These are phyloP conservation scores for Platycercus adscitus DNA, from an alignment of 2,113 vertebrate species.

Conservation along the genomic window DNA sequence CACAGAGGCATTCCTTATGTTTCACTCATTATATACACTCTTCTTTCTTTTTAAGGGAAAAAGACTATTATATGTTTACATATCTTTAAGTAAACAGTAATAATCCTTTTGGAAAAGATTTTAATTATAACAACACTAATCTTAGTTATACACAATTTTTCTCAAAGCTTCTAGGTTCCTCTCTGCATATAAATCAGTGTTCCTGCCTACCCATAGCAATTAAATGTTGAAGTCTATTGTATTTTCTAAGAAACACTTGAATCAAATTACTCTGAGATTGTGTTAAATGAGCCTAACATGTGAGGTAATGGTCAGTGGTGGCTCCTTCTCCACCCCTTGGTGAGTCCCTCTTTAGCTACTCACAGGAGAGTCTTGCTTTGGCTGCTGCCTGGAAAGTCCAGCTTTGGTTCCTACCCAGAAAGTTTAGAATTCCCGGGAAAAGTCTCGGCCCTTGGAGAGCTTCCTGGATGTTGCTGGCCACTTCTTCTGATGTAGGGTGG, in stretches of 20 bases:
- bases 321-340: too few relatives aligned
- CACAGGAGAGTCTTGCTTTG: too few relatives aligned
- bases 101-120: background rate
- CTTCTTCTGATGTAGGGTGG: too few relatives aligned
- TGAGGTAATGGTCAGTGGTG: too few relatives aligned
- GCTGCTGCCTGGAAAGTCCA: too few relatives aligned
- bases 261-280: background rate
- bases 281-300: too few relatives aligned
- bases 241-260: background rate
- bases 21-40: background rate
- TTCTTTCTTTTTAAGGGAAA: background rate
- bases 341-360: too few relatives aligned
- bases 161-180: background rate
- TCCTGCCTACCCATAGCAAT: background rate
- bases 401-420: too few relatives aligned
- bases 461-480: too few relatives aligned
- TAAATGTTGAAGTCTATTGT: background rate
- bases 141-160: background rate
- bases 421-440: too few relatives aligned
- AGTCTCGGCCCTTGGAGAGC: too few relatives aligned
- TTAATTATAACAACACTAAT: background rate
- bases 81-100: conserved; percentile 8
- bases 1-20: background rate
- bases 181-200: background rate
- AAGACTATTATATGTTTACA: background rate